Evolutionary conservation across 92 coral and sea anemone genomes (phyloP), one percentile per base, ranked within the genome.

Genomic region (Hydrozoanthus gracilis): DNA sequence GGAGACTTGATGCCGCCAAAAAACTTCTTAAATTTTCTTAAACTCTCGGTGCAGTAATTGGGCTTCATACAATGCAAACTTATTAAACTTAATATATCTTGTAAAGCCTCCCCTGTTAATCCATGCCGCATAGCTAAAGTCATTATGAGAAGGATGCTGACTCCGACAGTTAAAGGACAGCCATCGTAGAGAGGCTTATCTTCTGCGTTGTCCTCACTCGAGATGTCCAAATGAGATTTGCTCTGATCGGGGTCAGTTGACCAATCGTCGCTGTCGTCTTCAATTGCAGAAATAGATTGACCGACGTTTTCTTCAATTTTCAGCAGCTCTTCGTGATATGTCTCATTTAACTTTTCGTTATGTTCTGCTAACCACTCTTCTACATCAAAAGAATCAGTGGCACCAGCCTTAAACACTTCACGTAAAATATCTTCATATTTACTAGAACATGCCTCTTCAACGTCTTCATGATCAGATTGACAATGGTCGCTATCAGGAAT

Each of bases 101-200:
- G 73, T 16, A 86, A 12, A 46, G 89, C 84, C 61, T 27, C 74
- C 12, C 89, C 89, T 2, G 89, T n/a, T 14, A 86, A 51, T 5
- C 44, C 39, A 74, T 86, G 89, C 17, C 84, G 71, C 2, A 76
- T 65, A 7, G 85, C 74, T 10, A 54, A 74, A 14, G 89, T 74
- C 20, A 58, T 55, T 20, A 86, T 75, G 6, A 86, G 84, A 7
- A 86, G 58, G 17, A 65, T 76, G 73, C 89, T 86, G 14, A 74
- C 46, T 9, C 47, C 83, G 9, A 86, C 74, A 4, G 84, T 86
- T 27, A 86, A 27, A 27, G 82, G 84, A 52, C 70, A 82, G 71
- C 76, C 83, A 10, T 83, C 48, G 82, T 76, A 88, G 47, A 76
- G 51, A 47, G 87, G 74, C 69, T 45, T 12, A 72, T 72, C 79